Conservation (phyloP, 1,140 invertebrate species). For the Heliconius eleuchia region DNA sequence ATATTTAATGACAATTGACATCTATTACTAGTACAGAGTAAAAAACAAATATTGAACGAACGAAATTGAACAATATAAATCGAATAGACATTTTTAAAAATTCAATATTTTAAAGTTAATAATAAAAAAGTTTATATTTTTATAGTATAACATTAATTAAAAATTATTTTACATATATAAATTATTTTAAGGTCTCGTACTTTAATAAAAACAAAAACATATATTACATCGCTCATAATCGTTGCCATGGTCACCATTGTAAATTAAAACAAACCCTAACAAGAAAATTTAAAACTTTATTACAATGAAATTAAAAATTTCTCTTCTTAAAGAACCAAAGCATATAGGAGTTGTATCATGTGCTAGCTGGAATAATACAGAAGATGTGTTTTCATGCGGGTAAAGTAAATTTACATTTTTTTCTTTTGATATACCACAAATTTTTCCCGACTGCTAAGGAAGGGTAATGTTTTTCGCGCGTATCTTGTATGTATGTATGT, state of each 20-base stretch:
- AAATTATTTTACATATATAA: no score
- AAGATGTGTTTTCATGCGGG: conserved; percentile 96
- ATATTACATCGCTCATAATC: not conserved
- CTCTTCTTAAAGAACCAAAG: conserved; percentile 85
- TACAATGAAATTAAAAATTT: conserved; percentile 91
- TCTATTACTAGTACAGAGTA: conserved; percentile 19
- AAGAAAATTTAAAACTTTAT: not conserved
- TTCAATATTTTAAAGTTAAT: not conserved
- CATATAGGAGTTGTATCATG: conserved; percentile 91
- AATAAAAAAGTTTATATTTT: no score
- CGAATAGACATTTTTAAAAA: not conserved
- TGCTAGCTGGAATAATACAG: conserved; percentile 94
- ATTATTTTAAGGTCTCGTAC: not conserved
- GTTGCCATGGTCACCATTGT: not conserved
- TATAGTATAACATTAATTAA: not conserved
- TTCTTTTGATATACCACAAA: not conserved
- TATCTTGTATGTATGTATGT: no score
- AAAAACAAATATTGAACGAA: conserved; percentile 15
- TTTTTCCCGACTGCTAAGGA: no score
- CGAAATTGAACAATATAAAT: conserved; percentile 16
- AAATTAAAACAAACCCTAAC: not conserved
- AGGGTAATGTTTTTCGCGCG: no score
- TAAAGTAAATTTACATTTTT: conserved; percentile 58
- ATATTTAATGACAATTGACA: conserved; percentile 38
- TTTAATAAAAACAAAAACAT: not conserved